Evolutionary conservation across 2,888 invertebrate species (phyloP), one percentile per base, ranked within the genome.

Genomic region (Leucoma salicis): DNA sequence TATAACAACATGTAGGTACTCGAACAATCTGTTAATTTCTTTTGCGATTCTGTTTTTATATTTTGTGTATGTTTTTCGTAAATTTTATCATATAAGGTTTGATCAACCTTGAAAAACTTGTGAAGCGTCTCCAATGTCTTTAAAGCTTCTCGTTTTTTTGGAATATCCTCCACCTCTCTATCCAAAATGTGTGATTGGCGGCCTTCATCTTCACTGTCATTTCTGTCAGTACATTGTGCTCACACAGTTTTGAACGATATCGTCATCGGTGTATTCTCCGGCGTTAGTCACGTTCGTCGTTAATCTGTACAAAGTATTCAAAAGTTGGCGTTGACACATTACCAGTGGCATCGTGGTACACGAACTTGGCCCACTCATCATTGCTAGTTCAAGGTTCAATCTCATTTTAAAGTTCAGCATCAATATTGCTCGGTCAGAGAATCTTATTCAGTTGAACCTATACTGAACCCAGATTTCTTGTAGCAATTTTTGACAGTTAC

Each of bases 131-230:
- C 47, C 45, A 55, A 42, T 41, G 54, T 46, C 46, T 54, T 54
- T 46, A 52, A 48, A 52, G 50, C 50, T n/a, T 47, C 51, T 53
- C 37, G 42, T 39, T 49, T 52, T 45, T 41, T 57, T 47, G 36
- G 14, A 16, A 36, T 29, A 16, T 41, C 47, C 45, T 53, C 42
- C 45, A 46, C 42, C 46, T 59, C 49, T 53, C 46, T 53, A 46
- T 57, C 43, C 49, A 46, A 46, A 50, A 52, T n/a, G n/a, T n/a
- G n/a, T n/a, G n/a, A n/a, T n/a, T 52, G 46, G 46, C 48, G 53
- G 52, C 49, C 47, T 21, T 57, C 56, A 46, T 57, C 50, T 49
- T 54, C 59, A 48, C 48, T 48, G 46, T 53, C 56, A 52, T 58
- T 56, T 46, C 25, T 32, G 37, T 31, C 46, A 46, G 42, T 51